These are phyloP conservation scores for Drosophila merina DNA, from an alignment of 2,888 invertebrate genomes.

Conservation along the genomic window DNA sequence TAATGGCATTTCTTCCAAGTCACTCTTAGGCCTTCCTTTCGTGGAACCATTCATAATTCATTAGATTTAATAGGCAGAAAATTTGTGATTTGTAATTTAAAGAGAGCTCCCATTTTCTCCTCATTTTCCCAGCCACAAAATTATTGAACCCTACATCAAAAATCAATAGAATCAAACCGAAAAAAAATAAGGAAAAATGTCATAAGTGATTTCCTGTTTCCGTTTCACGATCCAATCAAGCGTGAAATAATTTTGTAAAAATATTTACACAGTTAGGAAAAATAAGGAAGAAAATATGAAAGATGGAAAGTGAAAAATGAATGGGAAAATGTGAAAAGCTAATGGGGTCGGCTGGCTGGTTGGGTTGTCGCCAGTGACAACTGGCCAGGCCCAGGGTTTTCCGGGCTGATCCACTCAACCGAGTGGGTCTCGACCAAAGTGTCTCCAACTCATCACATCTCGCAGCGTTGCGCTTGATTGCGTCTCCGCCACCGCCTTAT, in stretches of 20 bases:
- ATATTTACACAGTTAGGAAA: conserved; percentile 67
- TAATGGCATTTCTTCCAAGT: neutral
- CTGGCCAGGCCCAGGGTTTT: conserved; percentile 20
- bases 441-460: conserved; percentile 33
- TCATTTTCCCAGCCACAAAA: conserved; percentile 56
- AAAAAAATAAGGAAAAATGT: conserved; percentile 59
- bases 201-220: conserved; percentile 76
- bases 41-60: conserved; percentile 10
- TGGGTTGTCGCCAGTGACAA: conserved; percentile 15
- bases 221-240: conserved; percentile 70
- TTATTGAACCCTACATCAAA: conserved; percentile 65
- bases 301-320: conserved; percentile 36
- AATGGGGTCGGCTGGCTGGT: conserved; percentile 20
- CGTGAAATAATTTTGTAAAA: conserved; percentile 76
- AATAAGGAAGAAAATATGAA: conserved; percentile 23
- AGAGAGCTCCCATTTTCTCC: conserved; percentile 10
- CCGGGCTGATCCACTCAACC: conserved; percentile 27
- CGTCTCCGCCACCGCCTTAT: conserved; percentile 27
- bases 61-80: conserved; percentile 3
- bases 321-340: conserved; percentile 41
- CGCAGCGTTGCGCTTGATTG: conserved; percentile 56
- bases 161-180: conserved; percentile 64
- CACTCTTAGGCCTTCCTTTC: too few species aligned
- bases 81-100: conserved; percentile 8
- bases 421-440: conserved; percentile 19